Base-by-base conservation (phyloP, 2,888 invertebrate genomes). In the Caenorhabditis doughertyi region DNA sequence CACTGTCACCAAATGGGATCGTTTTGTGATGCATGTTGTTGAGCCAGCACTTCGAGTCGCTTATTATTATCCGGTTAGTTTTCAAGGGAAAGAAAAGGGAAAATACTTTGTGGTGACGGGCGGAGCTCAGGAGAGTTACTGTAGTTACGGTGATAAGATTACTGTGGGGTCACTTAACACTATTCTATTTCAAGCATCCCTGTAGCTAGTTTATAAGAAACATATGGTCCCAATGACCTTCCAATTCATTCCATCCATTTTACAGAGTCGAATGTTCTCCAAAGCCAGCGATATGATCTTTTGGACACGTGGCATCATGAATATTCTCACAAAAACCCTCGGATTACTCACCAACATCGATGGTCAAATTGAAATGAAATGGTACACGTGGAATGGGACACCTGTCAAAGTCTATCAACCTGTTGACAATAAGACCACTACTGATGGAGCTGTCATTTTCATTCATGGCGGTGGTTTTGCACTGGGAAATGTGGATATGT, bases 391-490 rank as follows among this genome's bases (percentile, higher is more conserved):
- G 74, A 80, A 71, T 29, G 71, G 49, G n/a, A 72, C 77, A 9
- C 44, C 82, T 39, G 87, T 86, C 8, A 85, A 88, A n/a, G 77
- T 89, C 53, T 89, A 90, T 65, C 79, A 65, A n/a, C 89, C 89
- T 11, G 47, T 55, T 27, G 27, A 62, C 9, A 82, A 84, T 27
- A 23, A 62, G 21, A 67, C 83, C 13, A 76, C 82, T 9, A 81
- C 72, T 9, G 81, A 85, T 44, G 90, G 89, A n/a, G 89, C 89
- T 5, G 84, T 90, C 18, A 35, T 89, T 13, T 90, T 89, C 85
- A 85, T 90, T 60, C 90, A 90, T 62, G 90, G 90, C 13, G 90
- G 90, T 9, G 90, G 90, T 5, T 90, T 88, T 62, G 89, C 87
- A 2, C 62, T 89, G 2, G 88, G 89, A 27, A 85, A 86, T 60